Evolutionary conservation across 2,113 vertebrate genomes (phyloP).

Genomic region (Anhinga anhinga): DNA sequence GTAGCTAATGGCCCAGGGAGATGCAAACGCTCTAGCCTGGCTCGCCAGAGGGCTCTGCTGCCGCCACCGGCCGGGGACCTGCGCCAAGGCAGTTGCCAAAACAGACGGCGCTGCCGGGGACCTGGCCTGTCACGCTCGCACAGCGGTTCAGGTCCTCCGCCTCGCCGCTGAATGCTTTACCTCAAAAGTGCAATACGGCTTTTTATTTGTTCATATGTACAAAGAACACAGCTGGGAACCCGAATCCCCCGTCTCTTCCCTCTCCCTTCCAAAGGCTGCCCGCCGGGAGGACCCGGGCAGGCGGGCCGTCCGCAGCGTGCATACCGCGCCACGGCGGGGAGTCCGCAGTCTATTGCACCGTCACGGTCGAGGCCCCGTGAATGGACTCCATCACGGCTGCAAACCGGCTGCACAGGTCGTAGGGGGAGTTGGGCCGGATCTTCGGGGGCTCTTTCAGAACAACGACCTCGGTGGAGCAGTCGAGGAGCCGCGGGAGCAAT

Average conservation of each 20-base stretch:
- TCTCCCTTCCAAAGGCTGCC: rapidly evolving
- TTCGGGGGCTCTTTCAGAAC: conserved; percentile 92
- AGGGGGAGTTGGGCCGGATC: conserved; percentile 87
- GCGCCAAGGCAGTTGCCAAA: not conserved
- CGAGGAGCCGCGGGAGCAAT: conserved; percentile 91
- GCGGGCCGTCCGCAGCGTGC: not conserved
- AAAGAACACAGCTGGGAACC: not conserved
- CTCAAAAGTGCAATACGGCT: conserved; percentile 39
- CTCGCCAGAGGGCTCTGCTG: not conserved
- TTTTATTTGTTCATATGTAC: not conserved
- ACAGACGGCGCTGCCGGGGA: not conserved
- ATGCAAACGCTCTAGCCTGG: not conserved
- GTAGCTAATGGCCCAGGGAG: not conserved
- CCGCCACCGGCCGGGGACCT: not conserved
- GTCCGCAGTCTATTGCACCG: conserved; percentile 71
- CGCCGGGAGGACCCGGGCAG: not conserved
- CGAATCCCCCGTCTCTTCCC: not conserved
- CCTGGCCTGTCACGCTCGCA: not conserved
- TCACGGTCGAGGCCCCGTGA: conserved; percentile 81
- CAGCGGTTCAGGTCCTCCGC: not conserved
- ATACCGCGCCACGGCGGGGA: rapidly evolving
- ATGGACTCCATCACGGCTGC: conserved; percentile 96
- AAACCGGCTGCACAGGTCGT: conserved; percentile 92
- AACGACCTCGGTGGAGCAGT: conserved; percentile 84
- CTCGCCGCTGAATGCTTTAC: not conserved